These are phyloP conservation scores for Mongoloraphidia duomilia DNA, from an alignment of 2,888 invertebrate genomes.

Conservation along the genomic window DNA sequence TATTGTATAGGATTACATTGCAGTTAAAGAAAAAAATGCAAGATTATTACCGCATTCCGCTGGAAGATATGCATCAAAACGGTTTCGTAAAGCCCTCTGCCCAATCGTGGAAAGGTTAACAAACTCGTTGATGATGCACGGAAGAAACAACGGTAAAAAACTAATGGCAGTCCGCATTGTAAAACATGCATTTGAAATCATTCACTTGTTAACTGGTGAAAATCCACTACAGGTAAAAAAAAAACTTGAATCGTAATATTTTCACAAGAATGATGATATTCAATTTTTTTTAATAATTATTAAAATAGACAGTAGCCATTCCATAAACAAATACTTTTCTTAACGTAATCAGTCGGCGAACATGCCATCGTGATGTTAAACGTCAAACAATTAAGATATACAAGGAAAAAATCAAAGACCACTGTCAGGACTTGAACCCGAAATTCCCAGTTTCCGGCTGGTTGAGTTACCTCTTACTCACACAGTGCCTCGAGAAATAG, in stretches of 20 bases:
- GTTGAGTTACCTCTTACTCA: too few relatives aligned
- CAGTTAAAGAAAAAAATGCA: conserved; percentile 96
- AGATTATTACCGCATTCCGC: conserved; percentile 97
- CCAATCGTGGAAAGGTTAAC: conserved; percentile 97
- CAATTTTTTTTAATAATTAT: too few relatives aligned
- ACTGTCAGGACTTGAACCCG: too few relatives aligned
- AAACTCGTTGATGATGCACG: conserved; percentile 99
- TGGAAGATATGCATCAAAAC: conserved; percentile 93
- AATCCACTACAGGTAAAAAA: conserved; percentile 60
- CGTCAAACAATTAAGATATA: too few relatives aligned
- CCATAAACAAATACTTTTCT: too few relatives aligned
- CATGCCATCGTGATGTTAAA: too few relatives aligned
- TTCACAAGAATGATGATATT: conserved; percentile 15
- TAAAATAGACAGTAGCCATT: too few relatives aligned
- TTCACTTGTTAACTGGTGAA: conserved; percentile 81
- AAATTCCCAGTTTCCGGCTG: too few relatives aligned
- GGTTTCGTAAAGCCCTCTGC: conserved; percentile 98
- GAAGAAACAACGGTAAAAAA: conserved; percentile 99
- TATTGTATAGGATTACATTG: conserved; percentile 64
- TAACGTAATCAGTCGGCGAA: too few relatives aligned
- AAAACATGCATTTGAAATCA: conserved; percentile 99
- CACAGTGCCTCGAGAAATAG: too few relatives aligned
- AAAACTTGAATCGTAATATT: background rate
- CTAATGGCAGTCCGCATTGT: conserved; percentile 97
- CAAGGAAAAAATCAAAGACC: too few relatives aligned